Percentiles rank a stretch among this genome's conserved stretches.
These are phyloP conservation scores for Gadus macrocephalus DNA, from an alignment of 2,113 vertebrate species.

Conservation along the genomic window DNA sequence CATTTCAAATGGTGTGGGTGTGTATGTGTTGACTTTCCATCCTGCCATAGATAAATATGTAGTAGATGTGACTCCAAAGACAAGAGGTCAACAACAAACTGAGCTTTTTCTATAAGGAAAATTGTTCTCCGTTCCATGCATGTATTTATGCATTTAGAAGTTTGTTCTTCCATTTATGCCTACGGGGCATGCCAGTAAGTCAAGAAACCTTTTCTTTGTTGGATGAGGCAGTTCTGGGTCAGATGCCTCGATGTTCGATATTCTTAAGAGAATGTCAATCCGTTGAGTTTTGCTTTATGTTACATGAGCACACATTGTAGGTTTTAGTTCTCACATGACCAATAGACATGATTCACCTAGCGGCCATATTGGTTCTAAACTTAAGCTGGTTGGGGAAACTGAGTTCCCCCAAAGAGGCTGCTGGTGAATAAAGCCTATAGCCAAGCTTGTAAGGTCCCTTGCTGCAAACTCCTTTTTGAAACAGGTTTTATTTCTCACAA, in stretches of 20 bases:
- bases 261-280: slow-evolving; percentile 29
- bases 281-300: slow-evolving; percentile 22
- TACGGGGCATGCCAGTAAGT: slow-evolving; percentile 39
- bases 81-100: slow-evolving; percentile 21
- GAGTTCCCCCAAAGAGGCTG: too few relatives aligned
- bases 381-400: too few relatives aligned
- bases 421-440: neutral
- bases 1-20: slow-evolving; percentile 33
- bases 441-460: neutral
- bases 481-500: slow-evolving; percentile 28
- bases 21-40: slow-evolving; percentile 22
- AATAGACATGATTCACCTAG: too few relatives aligned
- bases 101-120: slow-evolving; percentile 24
- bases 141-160: slow-evolving; percentile 43
- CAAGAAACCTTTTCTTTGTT: slow-evolving; percentile 34
- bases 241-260: slow-evolving; percentile 34
- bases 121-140: slow-evolving; percentile 36
- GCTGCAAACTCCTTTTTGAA: neutral
- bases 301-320: slow-evolving; percentile 14
- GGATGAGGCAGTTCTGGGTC: slow-evolving; percentile 26
- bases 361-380: too few relatives aligned
- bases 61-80: slow-evolving; percentile 18
- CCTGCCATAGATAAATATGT: slow-evolving; percentile 19
- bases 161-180: slow-evolving; percentile 61
- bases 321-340: slow-evolving; percentile 30